Percentiles rank a stretch among this genome's conserved stretches.
Evolutionary conservation across 2,113 vertebrate genomes (phyloP).

Genomic region (Martes martes): DNA sequence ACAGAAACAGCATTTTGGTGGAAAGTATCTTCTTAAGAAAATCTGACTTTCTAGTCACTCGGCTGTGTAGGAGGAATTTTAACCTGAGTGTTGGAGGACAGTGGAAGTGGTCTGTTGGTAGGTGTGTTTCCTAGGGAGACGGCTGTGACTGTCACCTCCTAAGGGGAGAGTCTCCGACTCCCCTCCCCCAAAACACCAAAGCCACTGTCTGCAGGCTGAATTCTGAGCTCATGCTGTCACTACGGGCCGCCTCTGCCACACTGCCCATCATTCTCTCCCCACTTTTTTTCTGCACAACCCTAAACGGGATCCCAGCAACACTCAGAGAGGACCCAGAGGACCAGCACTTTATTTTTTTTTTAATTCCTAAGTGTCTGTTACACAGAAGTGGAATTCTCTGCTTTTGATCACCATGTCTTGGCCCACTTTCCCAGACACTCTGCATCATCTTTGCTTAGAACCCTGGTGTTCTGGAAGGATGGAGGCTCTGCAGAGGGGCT

Average conservation of each 20-base stretch:
- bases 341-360: neutral
- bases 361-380: neutral
- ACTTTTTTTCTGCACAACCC: fast-evolving
- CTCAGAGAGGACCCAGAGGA: neutral
- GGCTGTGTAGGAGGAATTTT: neutral
- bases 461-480: neutral
- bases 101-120: neutral
- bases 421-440: neutral
- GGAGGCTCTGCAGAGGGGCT: neutral
- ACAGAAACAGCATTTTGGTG: neutral
- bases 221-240: neutral
- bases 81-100: neutral
- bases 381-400: neutral
- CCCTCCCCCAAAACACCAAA: neutral
- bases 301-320: neutral
- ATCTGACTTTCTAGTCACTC: neutral
- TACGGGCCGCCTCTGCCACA: fast-evolving
- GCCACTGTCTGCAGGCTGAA: neutral
- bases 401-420: neutral
- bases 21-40: neutral
- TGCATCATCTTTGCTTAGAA: neutral
- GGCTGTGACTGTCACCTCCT: neutral
- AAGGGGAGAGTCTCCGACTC: neutral
- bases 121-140: neutral
- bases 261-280: neutral